A percentile compares a stretch with the other conserved stretches of the same genome.
Conservation (phyloP, 2,888 invertebrate species). For the Emmelina monodactyla region DNA sequence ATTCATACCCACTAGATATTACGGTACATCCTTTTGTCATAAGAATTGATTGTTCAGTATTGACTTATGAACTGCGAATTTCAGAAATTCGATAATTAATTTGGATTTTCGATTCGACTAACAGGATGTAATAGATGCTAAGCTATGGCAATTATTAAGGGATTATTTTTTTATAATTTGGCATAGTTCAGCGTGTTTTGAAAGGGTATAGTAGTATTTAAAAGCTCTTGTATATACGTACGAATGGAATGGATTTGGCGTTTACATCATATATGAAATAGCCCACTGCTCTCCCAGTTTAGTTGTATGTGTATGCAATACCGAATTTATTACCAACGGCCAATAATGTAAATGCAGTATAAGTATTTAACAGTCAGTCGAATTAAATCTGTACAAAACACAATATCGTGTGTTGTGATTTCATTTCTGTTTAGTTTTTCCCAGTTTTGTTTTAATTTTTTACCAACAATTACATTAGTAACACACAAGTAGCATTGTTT, state of each 20-base stretch:
- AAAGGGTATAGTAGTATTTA: slow-evolving; percentile 16
- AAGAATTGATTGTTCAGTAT: slow-evolving; percentile 36
- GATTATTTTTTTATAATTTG: slow-evolving; percentile 46
- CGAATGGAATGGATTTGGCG: slow-evolving; percentile 29
- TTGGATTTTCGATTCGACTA: neutral
- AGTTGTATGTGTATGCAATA: slow-evolving; percentile 38
- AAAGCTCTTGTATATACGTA: slow-evolving; percentile 52
- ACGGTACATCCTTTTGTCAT: slow-evolving; percentile 38
- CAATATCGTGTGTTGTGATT: slow-evolving; percentile 50
- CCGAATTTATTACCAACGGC: slow-evolving; percentile 54
- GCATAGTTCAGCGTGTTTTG: slow-evolving; percentile 23
- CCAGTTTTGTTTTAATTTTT: slow-evolving; percentile 19
- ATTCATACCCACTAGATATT: slow-evolving; percentile 34
- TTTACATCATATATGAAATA: neutral
- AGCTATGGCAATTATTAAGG: slow-evolving; percentile 36
- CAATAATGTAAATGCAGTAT: slow-evolving; percentile 57
- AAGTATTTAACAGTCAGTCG: slow-evolving; percentile 61
- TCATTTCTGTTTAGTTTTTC: slow-evolving; percentile 24
- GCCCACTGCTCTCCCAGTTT: slow-evolving; percentile 23
- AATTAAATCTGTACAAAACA: slow-evolving; percentile 65
- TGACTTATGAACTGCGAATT: too few species aligned
- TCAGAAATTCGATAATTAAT: neutral
- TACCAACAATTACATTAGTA: too few species aligned
- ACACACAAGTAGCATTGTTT: too few species aligned
- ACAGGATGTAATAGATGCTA: neutral